phyloP scores from a whole-genome alignment of 2,113 vertebrate species.

The Corynorhinus townsendii region DNA sequence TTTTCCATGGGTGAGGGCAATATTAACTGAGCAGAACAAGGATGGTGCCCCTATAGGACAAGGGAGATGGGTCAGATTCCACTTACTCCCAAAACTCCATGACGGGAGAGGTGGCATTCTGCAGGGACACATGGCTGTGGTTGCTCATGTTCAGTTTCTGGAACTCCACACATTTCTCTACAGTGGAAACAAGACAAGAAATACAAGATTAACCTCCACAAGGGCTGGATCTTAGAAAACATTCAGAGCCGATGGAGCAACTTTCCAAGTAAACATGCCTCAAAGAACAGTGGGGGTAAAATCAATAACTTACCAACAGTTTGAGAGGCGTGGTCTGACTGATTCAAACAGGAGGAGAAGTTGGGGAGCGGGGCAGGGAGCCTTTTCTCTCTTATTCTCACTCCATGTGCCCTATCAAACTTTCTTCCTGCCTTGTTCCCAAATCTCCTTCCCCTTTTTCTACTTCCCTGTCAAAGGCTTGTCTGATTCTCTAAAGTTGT shows the following conservation, averaged over 20 bases:
- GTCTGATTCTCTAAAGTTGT: neutral
- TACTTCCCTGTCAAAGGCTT: neutral
- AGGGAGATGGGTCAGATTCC: constrained; percentile 35
- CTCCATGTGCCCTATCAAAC: neutral
- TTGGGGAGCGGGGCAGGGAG: neutral
- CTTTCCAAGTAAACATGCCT: neutral
- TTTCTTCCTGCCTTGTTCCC: neutral
- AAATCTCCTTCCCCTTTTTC: neutral
- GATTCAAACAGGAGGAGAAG: neutral
- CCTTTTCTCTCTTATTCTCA: neutral
- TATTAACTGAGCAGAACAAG: neutral
- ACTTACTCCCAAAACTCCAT: constrained; percentile 99
- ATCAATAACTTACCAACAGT: neutral
- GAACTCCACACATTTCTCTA: constrained; percentile 95
- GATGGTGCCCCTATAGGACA: neutral
- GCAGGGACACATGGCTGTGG: constrained; percentile 85
- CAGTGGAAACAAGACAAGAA: constrained; percentile 64
- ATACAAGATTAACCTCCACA: neutral
- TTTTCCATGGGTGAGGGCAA: neutral
- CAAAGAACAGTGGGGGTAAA: neutral
- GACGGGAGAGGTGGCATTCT: constrained; percentile 95
- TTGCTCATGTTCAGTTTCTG: constrained; percentile 93
- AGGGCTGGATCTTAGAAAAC: neutral
- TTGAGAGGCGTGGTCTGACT: neutral
- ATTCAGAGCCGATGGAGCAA: neutral